Percentiles rank a stretch among this genome's conserved stretches.
These are phyloP conservation scores for Deroplatys truncata DNA, from an alignment of 2,888 invertebrate species.

Conservation along the genomic window DNA sequence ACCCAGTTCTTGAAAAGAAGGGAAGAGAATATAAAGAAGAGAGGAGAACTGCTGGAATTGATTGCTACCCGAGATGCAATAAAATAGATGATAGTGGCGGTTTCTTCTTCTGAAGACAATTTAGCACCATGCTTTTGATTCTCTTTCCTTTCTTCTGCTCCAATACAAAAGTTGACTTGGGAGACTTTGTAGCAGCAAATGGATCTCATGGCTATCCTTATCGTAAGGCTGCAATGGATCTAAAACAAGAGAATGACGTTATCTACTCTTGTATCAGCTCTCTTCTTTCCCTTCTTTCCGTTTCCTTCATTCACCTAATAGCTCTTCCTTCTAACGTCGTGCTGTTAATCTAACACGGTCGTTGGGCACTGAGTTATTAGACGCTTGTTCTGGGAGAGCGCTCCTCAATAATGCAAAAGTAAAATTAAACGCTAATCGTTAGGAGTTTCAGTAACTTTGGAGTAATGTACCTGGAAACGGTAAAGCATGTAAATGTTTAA, in stretches of 20 bases:
- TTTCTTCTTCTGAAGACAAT: background rate
- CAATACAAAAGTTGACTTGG: background rate
- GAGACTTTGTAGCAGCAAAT: background rate
- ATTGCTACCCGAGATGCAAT: background rate
- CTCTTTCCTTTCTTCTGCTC: background rate
- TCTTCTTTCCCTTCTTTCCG: background rate
- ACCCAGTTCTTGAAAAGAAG: background rate
- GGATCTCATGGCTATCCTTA: background rate
- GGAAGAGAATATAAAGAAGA: background rate
- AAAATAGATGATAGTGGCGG: background rate
- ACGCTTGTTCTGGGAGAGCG: background rate
- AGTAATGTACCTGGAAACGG: no score
- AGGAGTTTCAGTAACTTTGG: no score
- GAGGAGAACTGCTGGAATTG: background rate
- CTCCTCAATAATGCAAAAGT: background rate
- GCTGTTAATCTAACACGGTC: background rate
- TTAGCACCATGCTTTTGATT: background rate
- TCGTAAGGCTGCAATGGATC: background rate
- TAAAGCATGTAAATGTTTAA: no score
- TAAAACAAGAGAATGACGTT: background rate
- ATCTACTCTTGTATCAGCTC: background rate
- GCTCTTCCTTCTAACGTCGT: background rate
- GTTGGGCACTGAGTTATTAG: background rate
- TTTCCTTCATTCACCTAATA: background rate
- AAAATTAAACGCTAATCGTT: background rate